These are phyloP conservation scores for Machimus atricapillus DNA, from an alignment of 2,888 invertebrate species.

Conservation along the genomic window DNA sequence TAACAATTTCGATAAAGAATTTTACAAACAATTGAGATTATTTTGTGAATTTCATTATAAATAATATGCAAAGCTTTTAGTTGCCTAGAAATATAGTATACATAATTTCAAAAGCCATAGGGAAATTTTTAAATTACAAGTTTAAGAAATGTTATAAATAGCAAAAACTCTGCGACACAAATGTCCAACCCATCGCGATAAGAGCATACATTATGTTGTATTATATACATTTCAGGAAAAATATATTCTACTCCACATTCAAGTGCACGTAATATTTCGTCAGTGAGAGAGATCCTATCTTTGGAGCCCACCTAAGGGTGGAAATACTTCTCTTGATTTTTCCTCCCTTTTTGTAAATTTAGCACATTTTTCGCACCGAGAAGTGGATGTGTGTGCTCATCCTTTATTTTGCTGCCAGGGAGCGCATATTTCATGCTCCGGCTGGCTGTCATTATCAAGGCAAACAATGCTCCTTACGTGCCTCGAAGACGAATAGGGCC, in stretches of 20 bases:
- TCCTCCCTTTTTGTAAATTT: neutral
- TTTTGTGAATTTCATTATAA: too few species aligned
- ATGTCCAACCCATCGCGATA: neutral
- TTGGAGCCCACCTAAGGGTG: neutral
- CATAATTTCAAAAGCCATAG: neutral
- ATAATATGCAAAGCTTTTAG: too few species aligned
- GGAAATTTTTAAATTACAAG: neutral
- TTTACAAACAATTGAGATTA: too few species aligned
- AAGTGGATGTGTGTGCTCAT: neutral
- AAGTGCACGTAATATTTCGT: neutral
- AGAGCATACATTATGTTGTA: neutral
- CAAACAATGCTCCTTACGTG: neutral
- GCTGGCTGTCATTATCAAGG: neutral
- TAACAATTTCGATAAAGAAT: too few species aligned
- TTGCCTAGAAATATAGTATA: neutral
- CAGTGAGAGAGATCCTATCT: neutral
- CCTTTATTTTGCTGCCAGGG: neutral
- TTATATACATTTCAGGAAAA: neutral
- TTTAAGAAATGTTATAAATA: neutral
- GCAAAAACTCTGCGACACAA: neutral
- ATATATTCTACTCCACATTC: neutral
- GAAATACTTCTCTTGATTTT: neutral
- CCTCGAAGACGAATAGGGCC: neutral
- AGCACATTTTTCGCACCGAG: neutral
- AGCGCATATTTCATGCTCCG: neutral